Conservation (phyloP, 2,113 vertebrate species). For the Eleginops maclovinus region DNA sequence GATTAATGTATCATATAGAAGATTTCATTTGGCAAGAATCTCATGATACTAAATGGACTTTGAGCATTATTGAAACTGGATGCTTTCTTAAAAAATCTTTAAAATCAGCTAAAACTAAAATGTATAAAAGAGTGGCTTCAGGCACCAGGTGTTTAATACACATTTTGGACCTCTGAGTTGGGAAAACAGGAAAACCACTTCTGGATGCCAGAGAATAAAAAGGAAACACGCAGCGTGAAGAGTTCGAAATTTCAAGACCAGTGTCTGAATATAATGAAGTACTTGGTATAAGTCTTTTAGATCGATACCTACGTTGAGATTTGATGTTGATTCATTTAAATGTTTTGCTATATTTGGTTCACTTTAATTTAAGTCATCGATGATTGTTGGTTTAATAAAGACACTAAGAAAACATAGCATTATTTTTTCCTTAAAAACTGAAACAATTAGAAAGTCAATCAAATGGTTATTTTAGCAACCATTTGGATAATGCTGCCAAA, state of each 20-base stretch:
- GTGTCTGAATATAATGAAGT: neutral
- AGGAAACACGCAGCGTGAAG: neutral
- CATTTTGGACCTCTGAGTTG: neutral
- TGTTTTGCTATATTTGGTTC: neutral
- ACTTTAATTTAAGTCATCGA: neutral
- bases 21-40: conserved; percentile 14
- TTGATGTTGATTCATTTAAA: neutral
- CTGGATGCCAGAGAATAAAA: conserved; percentile 1
- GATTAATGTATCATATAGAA: conserved; percentile 16
- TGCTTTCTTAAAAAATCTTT: conserved; percentile 1
- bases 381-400: neutral
- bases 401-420: neutral
- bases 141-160: neutral
- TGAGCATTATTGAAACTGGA: conserved; percentile 11
- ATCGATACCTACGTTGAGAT: neutral
- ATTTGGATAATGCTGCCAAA: neutral
- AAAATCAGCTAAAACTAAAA: neutral
- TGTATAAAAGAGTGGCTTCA: neutral
- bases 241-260: neutral
- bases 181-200: conserved; percentile 21
- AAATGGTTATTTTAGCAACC: neutral
- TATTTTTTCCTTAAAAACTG: neutral
- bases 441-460: neutral
- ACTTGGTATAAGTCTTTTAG: neutral
- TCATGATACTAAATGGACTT: neutral